Conservation (phyloP, 2,888 invertebrate genomes). For the Rhamnusium bicolor region DNA sequence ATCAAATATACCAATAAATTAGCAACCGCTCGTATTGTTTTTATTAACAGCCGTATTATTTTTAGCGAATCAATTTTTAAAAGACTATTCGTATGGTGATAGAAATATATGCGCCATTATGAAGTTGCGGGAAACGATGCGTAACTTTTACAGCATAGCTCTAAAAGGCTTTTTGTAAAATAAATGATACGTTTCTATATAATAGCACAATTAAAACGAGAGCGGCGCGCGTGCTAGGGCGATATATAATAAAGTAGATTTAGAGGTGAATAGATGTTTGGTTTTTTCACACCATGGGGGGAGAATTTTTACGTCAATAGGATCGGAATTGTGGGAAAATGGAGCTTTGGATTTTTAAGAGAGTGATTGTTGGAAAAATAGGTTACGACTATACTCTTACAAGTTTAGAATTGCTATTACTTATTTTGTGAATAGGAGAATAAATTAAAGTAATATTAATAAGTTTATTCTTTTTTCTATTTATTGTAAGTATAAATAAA, state of each 20-base stretch:
- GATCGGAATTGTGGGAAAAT: slow-evolving; percentile 25
- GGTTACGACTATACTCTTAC: not conserved
- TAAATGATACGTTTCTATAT: slow-evolving; percentile 46
- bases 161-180: slow-evolving; percentile 47
- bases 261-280: slow-evolving; percentile 38
- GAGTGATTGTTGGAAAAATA: not conserved
- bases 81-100: not conserved
- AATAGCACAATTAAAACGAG: slow-evolving; percentile 49
- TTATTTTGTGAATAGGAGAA: not conserved
- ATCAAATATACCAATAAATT: not conserved
- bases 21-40: not conserved
- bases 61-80: not conserved
- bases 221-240: slow-evolving; percentile 25
- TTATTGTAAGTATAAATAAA: no score
- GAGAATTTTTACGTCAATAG: slow-evolving; percentile 42
- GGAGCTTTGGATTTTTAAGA: slow-evolving; percentile 24
- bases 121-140: slow-evolving; percentile 23
- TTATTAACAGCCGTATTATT: not conserved
- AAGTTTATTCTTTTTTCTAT: no score
- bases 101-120: slow-evolving; percentile 6
- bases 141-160: slow-evolving; percentile 48
- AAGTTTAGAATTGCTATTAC: not conserved
- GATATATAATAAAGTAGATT: slow-evolving; percentile 29
- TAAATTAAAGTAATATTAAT: not conserved
- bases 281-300: slow-evolving; percentile 36